A percentile compares a stretch with the other conserved stretches of the same genome.
These are phyloP conservation scores for Pogonus chalceus DNA, from an alignment of 1,140 invertebrate genomes.

Conservation along the genomic window DNA sequence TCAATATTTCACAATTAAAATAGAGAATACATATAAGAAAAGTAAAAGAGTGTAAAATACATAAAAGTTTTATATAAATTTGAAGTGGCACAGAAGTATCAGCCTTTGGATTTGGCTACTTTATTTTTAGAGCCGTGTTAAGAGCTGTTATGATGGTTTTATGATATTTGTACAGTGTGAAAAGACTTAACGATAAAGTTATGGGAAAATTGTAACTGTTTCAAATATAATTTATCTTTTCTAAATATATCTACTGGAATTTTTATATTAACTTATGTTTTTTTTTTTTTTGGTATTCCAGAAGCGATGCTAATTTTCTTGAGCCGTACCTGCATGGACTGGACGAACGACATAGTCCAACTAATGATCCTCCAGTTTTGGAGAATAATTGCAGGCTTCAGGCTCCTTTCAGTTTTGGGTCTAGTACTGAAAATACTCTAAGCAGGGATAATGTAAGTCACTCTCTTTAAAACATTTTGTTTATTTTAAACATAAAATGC, in stretches of 20 bases:
- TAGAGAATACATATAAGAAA: too few species aligned
- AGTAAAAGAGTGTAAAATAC: too few species aligned
- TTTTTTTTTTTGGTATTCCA: constrained; percentile 19
- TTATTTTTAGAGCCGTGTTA: not conserved
- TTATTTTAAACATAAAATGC: not conserved
- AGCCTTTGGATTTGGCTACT: not conserved
- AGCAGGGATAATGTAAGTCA: not conserved
- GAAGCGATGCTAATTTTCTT: constrained; percentile 29
- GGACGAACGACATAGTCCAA: constrained; percentile 25
- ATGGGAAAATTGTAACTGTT: not conserved
- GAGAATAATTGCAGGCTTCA: constrained; percentile 15
- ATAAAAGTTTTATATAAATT: too few species aligned
- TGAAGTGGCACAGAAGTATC: too few species aligned
- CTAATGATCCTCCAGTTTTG: constrained; percentile 21
- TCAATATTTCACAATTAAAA: too few species aligned
- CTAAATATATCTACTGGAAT: not conserved
- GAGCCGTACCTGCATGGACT: constrained; percentile 30
- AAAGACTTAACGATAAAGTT: not conserved
- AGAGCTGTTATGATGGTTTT: not conserved
- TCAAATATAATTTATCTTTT: not conserved
- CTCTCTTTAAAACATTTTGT: not conserved
- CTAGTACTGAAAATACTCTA: not conserved
- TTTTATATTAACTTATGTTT: not conserved
- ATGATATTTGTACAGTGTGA: not conserved
- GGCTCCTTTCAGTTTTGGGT: not conserved